Base-by-base conservation (phyloP, 2,113 vertebrate species). In the Pantherophis guttatus region DNA sequence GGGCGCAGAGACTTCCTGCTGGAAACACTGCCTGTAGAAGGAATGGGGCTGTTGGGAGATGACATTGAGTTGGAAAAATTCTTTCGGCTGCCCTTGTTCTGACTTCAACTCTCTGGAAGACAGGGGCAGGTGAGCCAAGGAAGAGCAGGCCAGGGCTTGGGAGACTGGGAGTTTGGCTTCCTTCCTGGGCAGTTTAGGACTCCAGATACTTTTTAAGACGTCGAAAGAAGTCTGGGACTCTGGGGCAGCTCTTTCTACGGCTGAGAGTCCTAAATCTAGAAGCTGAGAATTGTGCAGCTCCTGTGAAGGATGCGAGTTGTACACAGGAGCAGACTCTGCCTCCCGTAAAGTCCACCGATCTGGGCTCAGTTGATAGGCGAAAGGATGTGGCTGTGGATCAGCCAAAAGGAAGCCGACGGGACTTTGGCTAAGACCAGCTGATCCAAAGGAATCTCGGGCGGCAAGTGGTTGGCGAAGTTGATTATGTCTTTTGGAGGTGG, bases 131-230 rank as follows among this genome's bases (percentile, higher is more conserved):
- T 24, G 39, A n/a, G 11, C 12, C 3, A 21, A 21, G 58, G 11
- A 23, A 24, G 91, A 26, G 8, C 17, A 39, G 13, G 5, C 48
- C 48, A 70, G 9, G 24, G 48, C 23, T 52, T 33, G 54, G 21
- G 89, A 23, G 11, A 3, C 33, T 1, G 70, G 50, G 48, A 5
- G 8, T 19, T 24, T 91, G 44, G 58, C 29, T n/a, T 88, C 75
- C 5, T 33, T 57, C 2, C 23, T 86, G 29, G 59, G 9, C 1
- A 24, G 9, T 26, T 95, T 85, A 29, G 44, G 39, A 52, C 86
- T 95, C 96, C 97, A 97, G 91, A 97, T 97, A 90, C 96, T 96
- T 94, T 96, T 97, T 54, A 97, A 87, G 86, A 97, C 93, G 86
- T 97, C 97, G 90, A 96, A 97, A 11, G 96, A 94, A n/a, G 96